Evolutionary conservation across 2,113 vertebrate genomes (phyloP).

Genomic region (Lutjanus erythropterus): DNA sequence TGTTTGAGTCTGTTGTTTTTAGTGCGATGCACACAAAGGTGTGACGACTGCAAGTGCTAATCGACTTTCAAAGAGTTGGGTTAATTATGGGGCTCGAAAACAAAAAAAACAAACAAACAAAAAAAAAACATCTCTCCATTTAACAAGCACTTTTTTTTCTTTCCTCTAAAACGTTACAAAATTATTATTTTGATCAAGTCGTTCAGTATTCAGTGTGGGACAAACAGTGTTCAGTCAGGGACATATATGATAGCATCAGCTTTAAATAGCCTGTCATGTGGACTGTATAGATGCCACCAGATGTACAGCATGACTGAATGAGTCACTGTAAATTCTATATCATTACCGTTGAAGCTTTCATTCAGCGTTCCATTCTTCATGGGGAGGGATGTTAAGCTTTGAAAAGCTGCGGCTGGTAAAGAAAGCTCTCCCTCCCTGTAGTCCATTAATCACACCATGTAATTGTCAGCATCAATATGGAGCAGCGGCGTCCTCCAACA

Average conservation of each 20-base stretch:
- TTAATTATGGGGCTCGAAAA: neutral
- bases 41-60: neutral
- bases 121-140: neutral
- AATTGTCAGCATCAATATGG: slow-evolving; percentile 34
- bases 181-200: neutral
- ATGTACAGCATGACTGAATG: neutral
- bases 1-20: neutral
- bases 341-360: slow-evolving; percentile 2
- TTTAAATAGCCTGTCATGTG: slow-evolving; percentile 3
- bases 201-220: neutral
- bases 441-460: slow-evolving; percentile 42
- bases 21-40: neutral
- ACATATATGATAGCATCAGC: neutral
- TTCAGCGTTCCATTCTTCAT: neutral
- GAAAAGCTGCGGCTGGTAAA: slow-evolving; percentile 2
- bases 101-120: neutral
- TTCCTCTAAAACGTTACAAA: neutral
- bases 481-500: slow-evolving; percentile 29
- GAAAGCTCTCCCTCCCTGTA: neutral
- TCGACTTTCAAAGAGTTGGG: neutral
- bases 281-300: neutral
- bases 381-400: slow-evolving; percentile 13
- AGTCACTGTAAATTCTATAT: slow-evolving; percentile 11
- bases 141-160: neutral
- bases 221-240: neutral